phyloP scores from a whole-genome alignment of 1,140 invertebrate genomes.

The Cyphomyrmex costatus region DNA sequence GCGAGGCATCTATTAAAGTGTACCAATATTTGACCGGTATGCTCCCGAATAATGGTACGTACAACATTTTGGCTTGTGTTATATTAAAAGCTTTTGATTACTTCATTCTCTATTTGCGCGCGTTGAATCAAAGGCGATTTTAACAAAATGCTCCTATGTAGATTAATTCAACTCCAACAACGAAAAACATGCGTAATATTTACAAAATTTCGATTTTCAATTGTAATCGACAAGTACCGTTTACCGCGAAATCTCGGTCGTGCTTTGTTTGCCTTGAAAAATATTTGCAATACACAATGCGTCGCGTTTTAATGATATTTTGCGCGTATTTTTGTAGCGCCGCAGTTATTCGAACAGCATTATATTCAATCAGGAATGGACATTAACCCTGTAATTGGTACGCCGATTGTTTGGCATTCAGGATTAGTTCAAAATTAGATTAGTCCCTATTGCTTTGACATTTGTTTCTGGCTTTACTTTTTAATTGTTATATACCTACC shows the following conservation, averaged over 20 bases:
- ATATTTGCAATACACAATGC: conserved; percentile 23
- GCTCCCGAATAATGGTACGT: conserved; percentile 51
- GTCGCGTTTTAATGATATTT: conserved; percentile 35
- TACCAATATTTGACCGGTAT: conserved; percentile 67
- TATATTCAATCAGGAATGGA: conserved; percentile 25
- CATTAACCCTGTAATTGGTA: conserved; percentile 44
- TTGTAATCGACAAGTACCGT: conserved; percentile 51
- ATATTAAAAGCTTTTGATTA: conserved; percentile 56
- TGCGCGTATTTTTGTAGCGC: conserved; percentile 31
- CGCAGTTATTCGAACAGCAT: conserved; percentile 18
- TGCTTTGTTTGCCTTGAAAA: conserved; percentile 16
- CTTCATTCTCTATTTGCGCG: conserved; percentile 29
- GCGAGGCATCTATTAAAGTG: conserved; percentile 63
- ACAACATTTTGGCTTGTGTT: conserved; percentile 28
- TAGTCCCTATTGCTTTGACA: not conserved
- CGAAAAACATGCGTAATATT: conserved; percentile 39
- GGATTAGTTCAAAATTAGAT: conserved; percentile 43
- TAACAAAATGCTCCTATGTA: conserved; percentile 30
- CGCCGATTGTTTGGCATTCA: conserved; percentile 10
- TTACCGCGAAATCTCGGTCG: conserved; percentile 38
- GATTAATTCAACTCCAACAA: conserved; percentile 33
- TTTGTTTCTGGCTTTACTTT: not conserved
- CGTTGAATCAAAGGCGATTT: conserved; percentile 49
- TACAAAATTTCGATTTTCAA: conserved; percentile 45
- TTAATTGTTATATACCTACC: conserved; percentile 25